Evolutionary conservation across 37 sponge, comb jelly and placozoan genomes (phyloP).

Genomic region (Spongilla lacustris): DNA sequence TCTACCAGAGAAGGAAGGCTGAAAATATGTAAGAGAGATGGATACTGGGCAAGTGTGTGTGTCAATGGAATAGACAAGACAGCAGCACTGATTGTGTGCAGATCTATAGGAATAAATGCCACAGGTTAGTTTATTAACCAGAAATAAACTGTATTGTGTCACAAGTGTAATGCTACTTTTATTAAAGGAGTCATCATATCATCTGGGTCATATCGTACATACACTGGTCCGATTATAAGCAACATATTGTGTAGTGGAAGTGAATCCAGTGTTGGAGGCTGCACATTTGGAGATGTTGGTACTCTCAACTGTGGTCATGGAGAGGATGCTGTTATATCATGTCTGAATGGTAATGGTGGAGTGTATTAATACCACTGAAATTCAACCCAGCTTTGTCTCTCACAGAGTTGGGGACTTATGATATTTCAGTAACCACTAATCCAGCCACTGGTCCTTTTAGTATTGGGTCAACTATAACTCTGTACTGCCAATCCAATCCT

Average conservation of each 20-base stretch:
- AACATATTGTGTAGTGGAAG: neutral
- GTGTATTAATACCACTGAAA: neutral
- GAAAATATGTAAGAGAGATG: neutral
- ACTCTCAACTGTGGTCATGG: neutral
- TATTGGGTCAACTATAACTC: neutral
- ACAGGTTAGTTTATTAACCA: neutral
- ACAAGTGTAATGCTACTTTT: neutral
- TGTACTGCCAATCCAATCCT: neutral
- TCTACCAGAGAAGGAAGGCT: neutral
- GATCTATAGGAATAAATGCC: neutral
- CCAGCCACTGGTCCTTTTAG: neutral
- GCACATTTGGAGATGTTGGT: neutral
- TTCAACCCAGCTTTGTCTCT: neutral
- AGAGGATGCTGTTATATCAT: neutral
- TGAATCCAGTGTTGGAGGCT: neutral
- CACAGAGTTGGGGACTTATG: neutral
- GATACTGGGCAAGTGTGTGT: neutral
- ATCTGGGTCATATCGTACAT: neutral
- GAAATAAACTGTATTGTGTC: neutral
- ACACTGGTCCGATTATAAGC: neutral
- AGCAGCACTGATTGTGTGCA: neutral
- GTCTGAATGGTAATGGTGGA: neutral
- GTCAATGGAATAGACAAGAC: neutral
- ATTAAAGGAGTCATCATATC: neutral
- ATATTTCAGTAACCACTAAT: neutral